A percentile compares a stretch with the other conserved stretches of the same genome.
Evolutionary conservation across 2,797 vertebrate genomes (phyloP).

Genomic region (Hozukius guyotensis): DNA sequence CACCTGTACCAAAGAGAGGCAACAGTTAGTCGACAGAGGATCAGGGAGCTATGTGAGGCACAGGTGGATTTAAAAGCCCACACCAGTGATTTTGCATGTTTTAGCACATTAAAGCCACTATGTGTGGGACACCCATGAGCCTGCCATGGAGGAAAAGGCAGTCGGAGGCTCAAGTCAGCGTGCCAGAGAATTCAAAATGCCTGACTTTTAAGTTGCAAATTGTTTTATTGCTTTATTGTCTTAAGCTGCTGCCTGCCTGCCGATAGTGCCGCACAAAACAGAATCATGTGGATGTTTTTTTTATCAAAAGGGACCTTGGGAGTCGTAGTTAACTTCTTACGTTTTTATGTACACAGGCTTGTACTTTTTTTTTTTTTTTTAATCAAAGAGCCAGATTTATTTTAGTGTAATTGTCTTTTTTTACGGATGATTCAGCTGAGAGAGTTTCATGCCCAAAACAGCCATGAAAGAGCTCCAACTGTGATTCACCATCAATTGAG

Average conservation of each 20-base stretch:
- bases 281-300: not conserved
- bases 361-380: not conserved
- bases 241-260: not conserved
- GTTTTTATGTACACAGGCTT: not conserved
- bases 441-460: not conserved
- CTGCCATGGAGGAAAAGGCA: not conserved
- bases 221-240: not conserved
- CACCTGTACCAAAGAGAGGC: constrained; percentile 79
- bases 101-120: not conserved
- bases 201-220: not conserved
- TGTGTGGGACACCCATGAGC: not conserved
- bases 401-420: not conserved
- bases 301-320: not conserved
- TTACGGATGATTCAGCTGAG: not conserved
- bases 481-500: not conserved
- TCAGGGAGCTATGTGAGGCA: constrained; percentile 4
- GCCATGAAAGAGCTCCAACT: not conserved
- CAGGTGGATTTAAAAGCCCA: not conserved
- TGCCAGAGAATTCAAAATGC: not conserved
- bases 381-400: not conserved
- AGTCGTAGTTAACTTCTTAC: not conserved
- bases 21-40: constrained; percentile 58
- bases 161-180: not conserved
- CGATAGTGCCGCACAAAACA: not conserved
- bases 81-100: not conserved